Evolutionary conservation across 1,140 invertebrate species (phyloP), one percentile per base, ranked within the genome.

Genomic region (Harpegnathos saltator): DNA sequence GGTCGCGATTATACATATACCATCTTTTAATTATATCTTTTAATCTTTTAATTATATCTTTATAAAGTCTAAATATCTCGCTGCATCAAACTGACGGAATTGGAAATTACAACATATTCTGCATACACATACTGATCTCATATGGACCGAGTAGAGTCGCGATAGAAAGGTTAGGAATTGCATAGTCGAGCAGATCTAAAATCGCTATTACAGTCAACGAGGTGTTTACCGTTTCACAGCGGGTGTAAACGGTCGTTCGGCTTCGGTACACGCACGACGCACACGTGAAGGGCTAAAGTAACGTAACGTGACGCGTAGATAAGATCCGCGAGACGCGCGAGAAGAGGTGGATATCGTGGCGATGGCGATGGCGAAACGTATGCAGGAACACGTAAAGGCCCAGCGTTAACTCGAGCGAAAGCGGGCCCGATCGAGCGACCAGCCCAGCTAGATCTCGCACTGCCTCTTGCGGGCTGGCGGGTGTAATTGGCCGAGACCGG

Each of bases 401-500:
- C 65, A 75, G 82, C 88, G 85, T 82, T 84, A 90, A 89, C 88
- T 84, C 83, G 78, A 72, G 65, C 87, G 68, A 19, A 54, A 74
- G n/a, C n/a, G n/a, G 69, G 63, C 22, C 63, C 54, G n/a, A 44
- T 33, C 48, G 69, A 19, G n/a, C 33, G 22, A 29, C 26, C 44
- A 26, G 52, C 66, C 38, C 33, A n/a, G 80, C 68, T 88, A 82
- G 85, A 86, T 84, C 77, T 65, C 75, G 52, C 56, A 75, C 54
- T 78, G 56, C 68, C 66, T 84, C 66, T 68, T 33, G 58, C 66
- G 58, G 62, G 24, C 75, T 78, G 87, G 85, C 85, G 85, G 85
- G 90, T 91, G 89, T 91, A 91, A 91, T 91, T 91, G 90, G 90
- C 85, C 87, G 65, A 81, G 62, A 85, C 88, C 85, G 66, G 24